phyloP scores from a whole-genome alignment of 2,888 invertebrate species.

The Aphidoletes aphidimyza region DNA sequence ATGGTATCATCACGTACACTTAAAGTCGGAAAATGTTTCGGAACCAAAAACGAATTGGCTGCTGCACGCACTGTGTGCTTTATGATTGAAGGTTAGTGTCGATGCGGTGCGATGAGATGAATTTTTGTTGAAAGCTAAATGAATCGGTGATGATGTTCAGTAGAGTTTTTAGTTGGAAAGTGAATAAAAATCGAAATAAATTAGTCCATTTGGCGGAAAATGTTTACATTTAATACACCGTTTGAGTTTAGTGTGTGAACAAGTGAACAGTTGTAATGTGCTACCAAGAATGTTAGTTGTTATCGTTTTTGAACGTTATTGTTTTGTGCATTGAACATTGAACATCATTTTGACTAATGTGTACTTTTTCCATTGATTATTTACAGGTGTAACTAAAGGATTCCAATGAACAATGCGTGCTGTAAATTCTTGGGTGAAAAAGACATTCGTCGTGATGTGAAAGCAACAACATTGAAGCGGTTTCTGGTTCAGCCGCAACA shows the following conservation, averaged over 20 bases:
- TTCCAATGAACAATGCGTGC: conserved; percentile 99
- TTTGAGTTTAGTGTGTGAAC: too few species aligned
- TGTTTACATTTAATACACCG: too few species aligned
- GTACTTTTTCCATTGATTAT: not conserved
- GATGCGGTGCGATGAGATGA: conserved; percentile 55
- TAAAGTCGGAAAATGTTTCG: conserved; percentile 98
- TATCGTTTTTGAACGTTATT: not conserved
- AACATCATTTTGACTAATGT: too few species aligned
- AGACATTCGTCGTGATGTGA: conserved; percentile 91
- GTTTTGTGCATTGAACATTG: not conserved
- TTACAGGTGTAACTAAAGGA: conserved; percentile 83
- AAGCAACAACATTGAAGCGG: conserved; percentile 95
- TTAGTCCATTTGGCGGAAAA: too few species aligned
- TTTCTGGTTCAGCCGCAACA: conserved; percentile 98
- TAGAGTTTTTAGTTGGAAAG: too few species aligned
- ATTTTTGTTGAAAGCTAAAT: not conserved
- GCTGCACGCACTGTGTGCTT: conserved; percentile 98
- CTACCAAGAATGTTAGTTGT: not conserved
- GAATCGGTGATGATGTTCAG: too few species aligned
- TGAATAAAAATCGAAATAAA: too few species aligned
- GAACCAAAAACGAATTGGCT: conserved; percentile 96
- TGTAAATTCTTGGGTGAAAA: conserved; percentile 99
- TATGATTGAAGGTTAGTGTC: conserved; percentile 87
- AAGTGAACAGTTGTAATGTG: too few species aligned
- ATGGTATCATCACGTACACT: conserved; percentile 79